Conservation (phyloP, 2,888 invertebrate genomes). For the Theretra japonica region DNA sequence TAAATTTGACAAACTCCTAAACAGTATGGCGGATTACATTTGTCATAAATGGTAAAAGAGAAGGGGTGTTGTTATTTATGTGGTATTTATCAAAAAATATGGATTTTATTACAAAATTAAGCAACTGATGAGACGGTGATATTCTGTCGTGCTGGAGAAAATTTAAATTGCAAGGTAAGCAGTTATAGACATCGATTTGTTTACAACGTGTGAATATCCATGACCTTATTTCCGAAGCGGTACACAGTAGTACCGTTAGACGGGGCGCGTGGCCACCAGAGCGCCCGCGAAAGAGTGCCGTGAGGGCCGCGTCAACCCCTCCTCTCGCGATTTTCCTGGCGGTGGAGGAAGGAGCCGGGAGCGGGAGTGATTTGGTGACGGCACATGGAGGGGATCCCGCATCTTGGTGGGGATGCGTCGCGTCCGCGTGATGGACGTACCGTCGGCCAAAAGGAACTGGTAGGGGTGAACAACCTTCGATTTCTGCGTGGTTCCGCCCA, state of each 20-base stretch:
- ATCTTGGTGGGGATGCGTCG: conserved; percentile 83
- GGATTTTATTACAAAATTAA: conserved; percentile 37
- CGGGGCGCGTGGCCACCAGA: conserved; percentile 75
- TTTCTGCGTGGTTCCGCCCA: conserved; percentile 67
- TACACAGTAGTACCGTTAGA: conserved; percentile 78
- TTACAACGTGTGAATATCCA: conserved; percentile 71
- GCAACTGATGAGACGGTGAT: conserved; percentile 24
- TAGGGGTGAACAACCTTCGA: conserved; percentile 83
- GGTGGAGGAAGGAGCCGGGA: conserved; percentile 82
- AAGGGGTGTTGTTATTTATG: conserved; percentile 57
- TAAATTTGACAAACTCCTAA: conserved; percentile 53
- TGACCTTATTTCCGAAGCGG: conserved; percentile 82
- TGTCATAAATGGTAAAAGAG: conserved; percentile 68
- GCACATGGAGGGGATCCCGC: conserved; percentile 83
- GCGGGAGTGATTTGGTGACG: conserved; percentile 82
- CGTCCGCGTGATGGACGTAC: conserved; percentile 70
- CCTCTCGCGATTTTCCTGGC: conserved; percentile 79
- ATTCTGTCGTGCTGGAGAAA: conserved; percentile 34
- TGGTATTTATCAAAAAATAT: conserved; percentile 37
- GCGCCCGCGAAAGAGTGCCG: conserved; percentile 68
- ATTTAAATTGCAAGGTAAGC: conserved; percentile 57
- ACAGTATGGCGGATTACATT: conserved; percentile 77
- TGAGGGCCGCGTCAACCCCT: conserved; percentile 77
- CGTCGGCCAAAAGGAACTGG: conserved; percentile 73
- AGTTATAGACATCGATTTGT: conserved; percentile 51